Evolutionary conservation across 2,888 invertebrate species (phyloP).

Genomic region (Trichogramma evanescens): DNA sequence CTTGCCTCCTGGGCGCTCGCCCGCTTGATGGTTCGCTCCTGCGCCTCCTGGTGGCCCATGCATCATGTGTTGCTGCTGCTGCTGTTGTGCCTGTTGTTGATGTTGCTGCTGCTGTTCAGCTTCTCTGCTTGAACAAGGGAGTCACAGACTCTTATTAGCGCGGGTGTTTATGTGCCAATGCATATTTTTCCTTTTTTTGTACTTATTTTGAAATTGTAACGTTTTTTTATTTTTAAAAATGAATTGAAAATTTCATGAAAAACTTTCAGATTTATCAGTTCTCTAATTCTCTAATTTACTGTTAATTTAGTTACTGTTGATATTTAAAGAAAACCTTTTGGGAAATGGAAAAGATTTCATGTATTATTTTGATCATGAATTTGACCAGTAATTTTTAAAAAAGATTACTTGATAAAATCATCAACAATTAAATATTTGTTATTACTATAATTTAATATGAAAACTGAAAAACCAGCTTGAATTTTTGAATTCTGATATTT

Average conservation of each 20-base stretch:
- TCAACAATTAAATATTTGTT: too few relatives aligned
- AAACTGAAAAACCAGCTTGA: too few relatives aligned
- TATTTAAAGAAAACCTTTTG: neutral
- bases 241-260: neutral
- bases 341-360: neutral
- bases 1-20: conserved; percentile 38
- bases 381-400: too few relatives aligned
- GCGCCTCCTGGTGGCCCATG: conserved; percentile 38
- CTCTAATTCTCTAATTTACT: conserved; percentile 10
- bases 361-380: neutral
- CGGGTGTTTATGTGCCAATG: neutral
- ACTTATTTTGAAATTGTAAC: neutral
- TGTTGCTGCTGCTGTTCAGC: conserved; percentile 37
- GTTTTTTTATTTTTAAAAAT: conserved; percentile 6
- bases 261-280: neutral
- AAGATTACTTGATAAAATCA: too few relatives aligned
- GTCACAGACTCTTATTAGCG: conserved; percentile 29
- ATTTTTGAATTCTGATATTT: too few relatives aligned
- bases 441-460: too few relatives aligned
- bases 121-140: conserved; percentile 47
- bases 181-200: neutral
- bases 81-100: neutral
- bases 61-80: conserved; percentile 38
- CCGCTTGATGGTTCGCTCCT: conserved; percentile 37
- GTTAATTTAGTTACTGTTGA: neutral